These are phyloP conservation scores for Polypedilum vanderplanki DNA, from an alignment of 1,140 invertebrate genomes.

Conservation along the genomic window DNA sequence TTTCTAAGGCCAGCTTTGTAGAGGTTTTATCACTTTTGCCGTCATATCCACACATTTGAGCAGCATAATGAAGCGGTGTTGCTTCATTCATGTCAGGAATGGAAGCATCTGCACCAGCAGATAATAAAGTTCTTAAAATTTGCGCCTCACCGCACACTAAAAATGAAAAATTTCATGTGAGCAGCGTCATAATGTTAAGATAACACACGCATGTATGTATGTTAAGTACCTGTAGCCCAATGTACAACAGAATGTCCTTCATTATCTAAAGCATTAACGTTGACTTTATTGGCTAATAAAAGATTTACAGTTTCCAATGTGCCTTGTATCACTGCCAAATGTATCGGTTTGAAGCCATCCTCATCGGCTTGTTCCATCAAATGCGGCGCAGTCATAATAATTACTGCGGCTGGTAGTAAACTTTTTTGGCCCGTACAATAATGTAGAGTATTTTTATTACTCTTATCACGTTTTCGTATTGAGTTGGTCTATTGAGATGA, in stretches of 20 bases:
- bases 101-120: constrained; percentile 72
- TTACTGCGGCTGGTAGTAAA: constrained; percentile 52
- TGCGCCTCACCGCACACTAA: constrained; percentile 85
- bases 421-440: constrained; percentile 74
- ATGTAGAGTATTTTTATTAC: constrained; percentile 80
- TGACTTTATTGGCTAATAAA: constrained; percentile 71
- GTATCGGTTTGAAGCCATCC: constrained; percentile 88
- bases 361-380: constrained; percentile 76
- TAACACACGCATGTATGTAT: not conserved
- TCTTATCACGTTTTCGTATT: constrained; percentile 64
- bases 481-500: constrained; percentile 49
- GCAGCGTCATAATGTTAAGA: not conserved
- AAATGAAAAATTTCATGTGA: constrained; percentile 24
- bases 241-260: constrained; percentile 95
- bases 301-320: constrained; percentile 75
- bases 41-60: constrained; percentile 85
- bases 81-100: constrained; percentile 89
- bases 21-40: constrained; percentile 46
- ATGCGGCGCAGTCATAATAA: constrained; percentile 62
- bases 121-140: constrained; percentile 74
- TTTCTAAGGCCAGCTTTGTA: constrained; percentile 60
- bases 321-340: constrained; percentile 87
- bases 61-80: constrained; percentile 93
- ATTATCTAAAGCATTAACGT: constrained; percentile 81
- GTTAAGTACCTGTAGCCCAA: constrained; percentile 85